phyloP scores from a whole-genome alignment of 2,888 invertebrate species.

The Clunio marinus region DNA sequence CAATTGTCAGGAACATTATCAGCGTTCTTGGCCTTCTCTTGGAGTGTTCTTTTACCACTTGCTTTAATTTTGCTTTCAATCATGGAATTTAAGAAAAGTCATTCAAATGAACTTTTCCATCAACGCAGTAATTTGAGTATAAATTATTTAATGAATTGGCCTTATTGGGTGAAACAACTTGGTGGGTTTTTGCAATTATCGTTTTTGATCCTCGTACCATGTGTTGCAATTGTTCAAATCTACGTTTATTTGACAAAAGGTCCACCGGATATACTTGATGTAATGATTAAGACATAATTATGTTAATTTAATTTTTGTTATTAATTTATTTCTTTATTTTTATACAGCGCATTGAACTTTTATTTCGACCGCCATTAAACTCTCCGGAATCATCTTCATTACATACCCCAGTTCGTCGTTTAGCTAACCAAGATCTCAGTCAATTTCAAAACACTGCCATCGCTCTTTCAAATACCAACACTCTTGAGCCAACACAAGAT shows the following conservation, averaged over 20 bases:
- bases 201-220: constrained; percentile 66
- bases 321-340: constrained; percentile 41
- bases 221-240: constrained; percentile 57
- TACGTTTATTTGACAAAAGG: constrained; percentile 75
- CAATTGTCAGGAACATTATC: constrained; percentile 56
- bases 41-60: constrained; percentile 84
- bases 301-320: not conserved
- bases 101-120: constrained; percentile 62
- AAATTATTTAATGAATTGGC: constrained; percentile 53
- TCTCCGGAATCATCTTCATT: constrained; percentile 39
- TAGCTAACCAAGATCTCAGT: constrained; percentile 39
- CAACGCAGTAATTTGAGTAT: constrained; percentile 59
- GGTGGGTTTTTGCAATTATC: constrained; percentile 73
- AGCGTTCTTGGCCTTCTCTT: constrained; percentile 71
- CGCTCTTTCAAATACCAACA: not conserved
- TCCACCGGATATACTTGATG: constrained; percentile 82
- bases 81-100: constrained; percentile 66
- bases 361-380: constrained; percentile 68
- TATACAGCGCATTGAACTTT: constrained; percentile 70
- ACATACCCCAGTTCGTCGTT: constrained; percentile 11
- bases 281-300: constrained; percentile 50
- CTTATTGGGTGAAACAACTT: constrained; percentile 71
- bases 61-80: constrained; percentile 69
- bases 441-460: constrained; percentile 41
- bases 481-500: constrained; percentile 54